phyloP scores from a whole-genome alignment of 2,113 vertebrate genomes.

The Tachycineta bicolor region DNA sequence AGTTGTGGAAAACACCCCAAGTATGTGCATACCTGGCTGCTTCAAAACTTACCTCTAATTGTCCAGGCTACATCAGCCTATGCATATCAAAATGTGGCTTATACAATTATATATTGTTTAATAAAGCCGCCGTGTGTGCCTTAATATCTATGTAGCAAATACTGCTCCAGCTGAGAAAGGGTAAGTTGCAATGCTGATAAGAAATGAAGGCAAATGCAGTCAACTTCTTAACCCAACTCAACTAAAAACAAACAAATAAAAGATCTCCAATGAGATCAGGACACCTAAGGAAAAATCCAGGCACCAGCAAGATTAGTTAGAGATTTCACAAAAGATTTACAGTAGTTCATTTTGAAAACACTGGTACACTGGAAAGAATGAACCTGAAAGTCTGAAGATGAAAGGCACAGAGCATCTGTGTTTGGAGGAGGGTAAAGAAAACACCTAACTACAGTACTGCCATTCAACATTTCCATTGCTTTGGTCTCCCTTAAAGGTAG shows the following conservation, averaged over 20 bases:
- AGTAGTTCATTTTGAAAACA: neutral
- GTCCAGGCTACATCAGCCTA: neutral
- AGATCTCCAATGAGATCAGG: neutral
- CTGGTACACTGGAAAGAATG: neutral
- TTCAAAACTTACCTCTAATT: neutral
- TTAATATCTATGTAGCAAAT: neutral
- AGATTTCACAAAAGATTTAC: neutral
- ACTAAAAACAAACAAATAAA: neutral
- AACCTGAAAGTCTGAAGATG: neutral
- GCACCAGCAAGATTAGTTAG: neutral
- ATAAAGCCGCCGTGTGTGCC: neutral
- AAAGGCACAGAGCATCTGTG: neutral
- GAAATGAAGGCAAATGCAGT: neutral
- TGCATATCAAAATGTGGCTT: neutral
- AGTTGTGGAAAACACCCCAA: neutral
- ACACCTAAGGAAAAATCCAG: neutral
- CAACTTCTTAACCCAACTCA: neutral
- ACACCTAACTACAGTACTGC: neutral
- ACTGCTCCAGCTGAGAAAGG: neutral
- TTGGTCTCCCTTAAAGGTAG: neutral
- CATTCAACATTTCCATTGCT: neutral
- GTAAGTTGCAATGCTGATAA: neutral
- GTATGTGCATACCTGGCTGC: neutral
- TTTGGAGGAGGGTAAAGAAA: neutral
- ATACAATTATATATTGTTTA: neutral